Evolutionary conservation across 2,797 vertebrate genomes (phyloP).

Genomic region (Coregonus ussuriensis): DNA sequence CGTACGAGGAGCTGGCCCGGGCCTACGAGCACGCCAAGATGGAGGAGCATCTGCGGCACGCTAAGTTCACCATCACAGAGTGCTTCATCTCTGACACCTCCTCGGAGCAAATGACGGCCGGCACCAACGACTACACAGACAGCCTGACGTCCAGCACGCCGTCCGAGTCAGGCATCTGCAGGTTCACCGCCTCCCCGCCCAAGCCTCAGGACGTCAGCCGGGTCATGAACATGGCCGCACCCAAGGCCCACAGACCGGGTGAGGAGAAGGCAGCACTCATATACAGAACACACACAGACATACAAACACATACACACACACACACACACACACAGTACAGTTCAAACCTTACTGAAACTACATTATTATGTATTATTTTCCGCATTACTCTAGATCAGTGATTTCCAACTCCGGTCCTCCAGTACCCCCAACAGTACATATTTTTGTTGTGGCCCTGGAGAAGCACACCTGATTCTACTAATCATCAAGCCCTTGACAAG

Average conservation of each 20-base stretch:
- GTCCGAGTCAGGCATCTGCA: slow-evolving; percentile 97
- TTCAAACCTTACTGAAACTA: not conserved
- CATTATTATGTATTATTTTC: not conserved
- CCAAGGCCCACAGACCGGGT: slow-evolving; percentile 98
- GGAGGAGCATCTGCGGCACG: slow-evolving; percentile 97
- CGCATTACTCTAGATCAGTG: not conserved
- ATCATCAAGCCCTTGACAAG: too few species aligned
- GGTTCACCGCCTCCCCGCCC: slow-evolving; percentile 96
- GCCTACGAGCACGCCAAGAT: slow-evolving; percentile 98
- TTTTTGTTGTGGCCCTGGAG: too few species aligned
- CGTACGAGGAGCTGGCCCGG: slow-evolving; percentile 95
- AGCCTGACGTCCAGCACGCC: slow-evolving; percentile 98
- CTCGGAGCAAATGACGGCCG: slow-evolving; percentile 96
- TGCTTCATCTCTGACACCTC: slow-evolving; percentile 99
- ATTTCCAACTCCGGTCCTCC: not conserved
- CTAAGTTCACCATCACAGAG: slow-evolving; percentile 99
- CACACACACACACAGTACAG: slow-evolving; percentile 8
- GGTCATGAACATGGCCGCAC: slow-evolving; percentile 95
- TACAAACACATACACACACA: slow-evolving; percentile 7
- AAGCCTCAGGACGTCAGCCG: slow-evolving; percentile 97
- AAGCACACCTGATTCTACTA: too few species aligned
- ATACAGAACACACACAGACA: not conserved
- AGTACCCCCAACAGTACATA: too few species aligned
- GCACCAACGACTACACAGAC: slow-evolving; percentile 99
- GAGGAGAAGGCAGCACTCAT: slow-evolving; percentile 56